Evolutionary conservation across 2,888 invertebrate genomes (phyloP).

Genomic region (Pristionchus arcanus): DNA sequence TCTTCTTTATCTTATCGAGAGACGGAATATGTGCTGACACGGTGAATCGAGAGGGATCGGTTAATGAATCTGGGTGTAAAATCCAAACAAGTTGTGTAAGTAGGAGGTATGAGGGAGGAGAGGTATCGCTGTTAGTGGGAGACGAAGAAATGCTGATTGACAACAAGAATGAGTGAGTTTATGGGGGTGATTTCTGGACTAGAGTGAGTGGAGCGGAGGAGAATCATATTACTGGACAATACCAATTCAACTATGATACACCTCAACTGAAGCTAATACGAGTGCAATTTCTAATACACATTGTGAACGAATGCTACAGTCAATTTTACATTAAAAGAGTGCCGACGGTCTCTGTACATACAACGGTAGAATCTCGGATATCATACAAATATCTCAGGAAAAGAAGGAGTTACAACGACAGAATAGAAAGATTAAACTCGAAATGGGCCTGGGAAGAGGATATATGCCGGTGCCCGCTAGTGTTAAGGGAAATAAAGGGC

Average conservation of each 20-base stretch:
- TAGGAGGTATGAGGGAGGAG: neutral
- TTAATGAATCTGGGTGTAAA: neutral
- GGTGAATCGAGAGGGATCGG: neutral
- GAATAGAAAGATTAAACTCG: neutral
- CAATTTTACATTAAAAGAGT: neutral
- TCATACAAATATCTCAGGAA: constrained; percentile 20
- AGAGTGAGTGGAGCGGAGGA: neutral
- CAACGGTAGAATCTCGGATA: constrained; percentile 30
- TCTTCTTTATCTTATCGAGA: constrained; percentile 29
- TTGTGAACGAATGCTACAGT: neutral
- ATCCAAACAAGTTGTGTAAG: neutral
- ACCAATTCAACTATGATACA: no score
- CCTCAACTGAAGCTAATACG: neutral
- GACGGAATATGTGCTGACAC: neutral
- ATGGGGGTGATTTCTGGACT: constrained; percentile 9
- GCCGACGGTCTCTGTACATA: neutral
- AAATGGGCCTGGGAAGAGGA: neutral
- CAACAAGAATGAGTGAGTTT: neutral
- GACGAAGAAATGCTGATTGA: neutral
- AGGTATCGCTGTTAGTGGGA: neutral
- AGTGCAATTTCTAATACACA: neutral
- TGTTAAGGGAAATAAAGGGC: neutral
- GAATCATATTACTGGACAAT: neutral
- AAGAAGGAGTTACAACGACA: neutral
- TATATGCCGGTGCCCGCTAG: neutral